phyloP scores from a whole-genome alignment of 1,140 invertebrate species.

The Ceratoteleas bidentatus region DNA sequence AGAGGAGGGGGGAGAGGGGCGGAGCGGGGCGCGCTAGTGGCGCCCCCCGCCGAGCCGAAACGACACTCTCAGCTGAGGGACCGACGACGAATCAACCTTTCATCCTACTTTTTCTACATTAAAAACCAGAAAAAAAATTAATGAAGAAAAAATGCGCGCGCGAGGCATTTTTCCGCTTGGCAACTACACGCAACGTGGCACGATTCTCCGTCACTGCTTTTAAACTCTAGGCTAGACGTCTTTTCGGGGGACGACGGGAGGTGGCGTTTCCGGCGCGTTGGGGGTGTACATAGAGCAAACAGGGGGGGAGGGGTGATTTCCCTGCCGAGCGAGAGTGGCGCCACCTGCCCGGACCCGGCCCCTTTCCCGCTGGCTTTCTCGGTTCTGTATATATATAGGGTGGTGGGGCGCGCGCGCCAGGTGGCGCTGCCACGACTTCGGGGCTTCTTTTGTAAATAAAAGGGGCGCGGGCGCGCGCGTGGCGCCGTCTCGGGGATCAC shows the following conservation, averaged over 20 bases:
- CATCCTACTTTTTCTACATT: conserved; percentile 77
- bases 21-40: neutral
- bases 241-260: conserved; percentile 54
- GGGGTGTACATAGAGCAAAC: conserved; percentile 78
- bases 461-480: neutral
- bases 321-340: neutral
- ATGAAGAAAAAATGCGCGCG: too few relatives aligned
- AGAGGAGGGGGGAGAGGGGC: too few relatives aligned
- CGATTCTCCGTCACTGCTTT: conserved; percentile 75
- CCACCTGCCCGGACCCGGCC: neutral
- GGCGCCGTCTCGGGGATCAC: conserved; percentile 1
- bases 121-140: too few relatives aligned
- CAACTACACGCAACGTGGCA: conserved; percentile 70
- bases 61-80: conserved; percentile 46
- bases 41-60: conserved; percentile 2
- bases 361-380: conserved; percentile 30
- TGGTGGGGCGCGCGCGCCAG: conserved; percentile 9
- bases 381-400: conserved; percentile 39
- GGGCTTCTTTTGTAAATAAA: conserved; percentile 54
- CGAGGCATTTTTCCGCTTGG: conserved; percentile 68
- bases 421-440: conserved; percentile 20
- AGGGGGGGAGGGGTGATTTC: conserved; percentile 10
- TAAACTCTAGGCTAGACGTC: conserved; percentile 72
- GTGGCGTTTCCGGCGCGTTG: conserved; percentile 76
- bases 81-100: conserved; percentile 66